phyloP scores from a whole-genome alignment of 2,797 vertebrate genomes.

The Squalus acanthias region DNA sequence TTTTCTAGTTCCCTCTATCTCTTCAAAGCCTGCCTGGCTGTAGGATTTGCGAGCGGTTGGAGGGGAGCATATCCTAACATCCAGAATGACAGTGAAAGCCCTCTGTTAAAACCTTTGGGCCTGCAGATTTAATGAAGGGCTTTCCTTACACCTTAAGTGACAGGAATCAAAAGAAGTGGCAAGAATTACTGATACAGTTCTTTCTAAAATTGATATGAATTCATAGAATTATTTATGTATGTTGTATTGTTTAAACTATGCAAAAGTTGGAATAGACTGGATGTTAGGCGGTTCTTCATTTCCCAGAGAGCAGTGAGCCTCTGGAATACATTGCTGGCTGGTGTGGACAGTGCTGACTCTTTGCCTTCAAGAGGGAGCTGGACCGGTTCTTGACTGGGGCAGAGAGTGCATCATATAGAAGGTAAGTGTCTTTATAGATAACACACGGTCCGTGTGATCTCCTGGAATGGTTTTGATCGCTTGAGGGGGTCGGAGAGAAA shows the following conservation, averaged over 20 bases:
- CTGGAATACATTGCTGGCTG: not conserved
- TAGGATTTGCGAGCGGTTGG: not conserved
- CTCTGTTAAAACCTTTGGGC: not conserved
- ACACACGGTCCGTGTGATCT: not conserved
- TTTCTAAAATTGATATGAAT: not conserved
- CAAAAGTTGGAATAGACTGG: not conserved
- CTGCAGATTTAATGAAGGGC: not conserved
- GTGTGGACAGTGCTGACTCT: not conserved
- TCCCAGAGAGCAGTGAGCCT: not conserved
- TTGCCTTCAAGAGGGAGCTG: not conserved
- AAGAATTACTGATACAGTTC: not conserved
- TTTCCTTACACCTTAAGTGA: not conserved
- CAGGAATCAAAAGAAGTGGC: not conserved
- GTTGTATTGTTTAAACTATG: not conserved
- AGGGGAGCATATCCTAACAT: not conserved
- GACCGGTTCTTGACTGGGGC: not conserved
- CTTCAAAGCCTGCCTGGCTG: not conserved
- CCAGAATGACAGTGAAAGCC: not conserved
- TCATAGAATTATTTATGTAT: not conserved
- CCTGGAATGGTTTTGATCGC: not conserved
- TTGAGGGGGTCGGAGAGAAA: not conserved
- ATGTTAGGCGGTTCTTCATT: not conserved
- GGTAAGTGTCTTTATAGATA: not conserved
- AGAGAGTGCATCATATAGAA: not conserved
- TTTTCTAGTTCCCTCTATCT: not conserved